These are phyloP conservation scores for Eubasilissa splendida DNA, from an alignment of 2,888 invertebrate genomes.

Conservation along the genomic window DNA sequence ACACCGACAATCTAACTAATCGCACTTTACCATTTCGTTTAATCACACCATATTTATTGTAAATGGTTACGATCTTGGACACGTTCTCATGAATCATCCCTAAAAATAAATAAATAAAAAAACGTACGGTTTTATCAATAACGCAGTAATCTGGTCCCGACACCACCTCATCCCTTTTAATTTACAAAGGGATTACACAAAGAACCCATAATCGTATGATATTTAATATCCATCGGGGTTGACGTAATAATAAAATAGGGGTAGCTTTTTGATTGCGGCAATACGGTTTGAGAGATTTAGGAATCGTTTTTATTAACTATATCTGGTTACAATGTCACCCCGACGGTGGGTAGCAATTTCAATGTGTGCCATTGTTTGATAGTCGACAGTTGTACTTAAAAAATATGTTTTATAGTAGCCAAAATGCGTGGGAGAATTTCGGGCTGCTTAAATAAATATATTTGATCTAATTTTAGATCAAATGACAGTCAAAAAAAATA, in stretches of 20 bases:
- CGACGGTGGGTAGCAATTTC: neutral
- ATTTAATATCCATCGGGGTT: slow-evolving; percentile 43
- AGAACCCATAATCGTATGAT: slow-evolving; percentile 35
- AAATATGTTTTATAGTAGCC: neutral
- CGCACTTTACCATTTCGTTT: too few species aligned
- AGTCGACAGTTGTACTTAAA: neutral
- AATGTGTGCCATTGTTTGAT: neutral
- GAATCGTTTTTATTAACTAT: slow-evolving; percentile 51
- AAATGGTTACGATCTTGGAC: neutral
- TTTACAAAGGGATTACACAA: slow-evolving; percentile 32
- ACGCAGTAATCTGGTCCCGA: slow-evolving; percentile 10
- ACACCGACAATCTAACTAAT: too few species aligned
- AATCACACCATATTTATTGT: too few species aligned
- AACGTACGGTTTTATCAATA: slow-evolving; percentile 32
- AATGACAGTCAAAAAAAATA: too few species aligned
- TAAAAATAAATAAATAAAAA: slow-evolving; percentile 35
- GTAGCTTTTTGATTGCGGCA: slow-evolving; percentile 55
- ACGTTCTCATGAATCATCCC: slow-evolving; percentile 20
- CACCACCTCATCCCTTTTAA: slow-evolving; percentile 35
- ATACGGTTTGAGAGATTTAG: slow-evolving; percentile 56
- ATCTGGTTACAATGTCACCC: slow-evolving; percentile 31
- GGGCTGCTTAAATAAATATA: neutral
- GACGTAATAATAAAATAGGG: slow-evolving; percentile 22
- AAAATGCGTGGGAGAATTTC: neutral
- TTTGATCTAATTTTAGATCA: too few species aligned